Percentiles rank a stretch among this genome's conserved stretches.
These are phyloP conservation scores for Aphaenogaster rudis DNA, from an alignment of 1,140 invertebrate species.

Conservation along the genomic window DNA sequence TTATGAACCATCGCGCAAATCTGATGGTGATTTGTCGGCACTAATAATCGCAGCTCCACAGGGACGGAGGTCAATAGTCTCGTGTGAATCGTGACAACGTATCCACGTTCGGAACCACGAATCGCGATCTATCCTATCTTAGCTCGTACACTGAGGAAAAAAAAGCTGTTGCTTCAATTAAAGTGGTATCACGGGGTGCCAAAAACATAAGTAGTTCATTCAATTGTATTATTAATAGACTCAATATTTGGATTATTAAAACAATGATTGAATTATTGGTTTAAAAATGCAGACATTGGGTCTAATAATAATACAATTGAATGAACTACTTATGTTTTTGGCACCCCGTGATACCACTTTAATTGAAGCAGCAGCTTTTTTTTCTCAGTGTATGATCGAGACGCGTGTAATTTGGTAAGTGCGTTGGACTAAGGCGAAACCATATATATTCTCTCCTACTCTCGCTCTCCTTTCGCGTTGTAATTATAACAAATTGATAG, in stretches of 20 bases:
- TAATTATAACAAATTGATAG: slow-evolving; percentile 84
- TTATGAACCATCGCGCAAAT: slow-evolving; percentile 4
- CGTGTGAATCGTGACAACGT: slow-evolving; percentile 20
- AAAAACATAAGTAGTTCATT: too few relatives aligned
- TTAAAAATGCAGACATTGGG: too few relatives aligned
- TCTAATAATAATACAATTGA: too few relatives aligned
- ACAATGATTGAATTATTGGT: too few relatives aligned
- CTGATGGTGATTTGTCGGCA: slow-evolving; percentile 11
- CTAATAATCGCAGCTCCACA: slow-evolving; percentile 9
- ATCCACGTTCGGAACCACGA: background rate
- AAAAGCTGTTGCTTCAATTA: too few relatives aligned
- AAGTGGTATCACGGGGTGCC: too few relatives aligned
- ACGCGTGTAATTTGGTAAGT: slow-evolving; percentile 68
- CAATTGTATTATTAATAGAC: too few relatives aligned
- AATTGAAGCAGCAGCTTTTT: too few relatives aligned
- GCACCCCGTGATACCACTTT: too few relatives aligned
- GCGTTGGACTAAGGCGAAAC: slow-evolving; percentile 53
- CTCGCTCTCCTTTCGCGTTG: slow-evolving; percentile 28
- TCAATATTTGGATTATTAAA: too few relatives aligned
- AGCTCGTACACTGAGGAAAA: too few relatives aligned
- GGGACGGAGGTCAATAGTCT: background rate
- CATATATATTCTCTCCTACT: slow-evolving; percentile 46
- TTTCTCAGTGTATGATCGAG: slow-evolving; percentile 31
- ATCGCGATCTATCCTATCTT: slow-evolving; percentile 4
- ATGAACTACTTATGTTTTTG: too few relatives aligned